Percentiles rank a stretch among this genome's conserved stretches.
Conservation (phyloP, 1,140 invertebrate genomes). For the Elymnias hypermnestra region DNA sequence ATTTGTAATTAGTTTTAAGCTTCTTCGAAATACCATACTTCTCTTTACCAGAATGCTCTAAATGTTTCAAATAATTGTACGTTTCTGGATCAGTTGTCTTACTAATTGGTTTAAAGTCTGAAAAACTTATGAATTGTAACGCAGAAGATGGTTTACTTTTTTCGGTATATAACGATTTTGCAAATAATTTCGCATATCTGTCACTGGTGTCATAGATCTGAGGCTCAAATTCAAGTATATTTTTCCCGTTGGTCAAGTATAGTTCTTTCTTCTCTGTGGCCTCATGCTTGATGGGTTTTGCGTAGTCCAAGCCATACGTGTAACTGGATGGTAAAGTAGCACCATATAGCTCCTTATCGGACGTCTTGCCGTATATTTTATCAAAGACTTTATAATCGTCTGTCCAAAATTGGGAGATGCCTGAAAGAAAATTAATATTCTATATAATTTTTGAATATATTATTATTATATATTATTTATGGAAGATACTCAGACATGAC, state of each 20-base stretch:
- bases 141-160: slow-evolving; percentile 32
- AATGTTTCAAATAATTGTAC: slow-evolving; percentile 50
- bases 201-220: slow-evolving; percentile 27
- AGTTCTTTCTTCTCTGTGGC: slow-evolving; percentile 49
- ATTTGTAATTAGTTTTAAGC: background rate
- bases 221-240: slow-evolving; percentile 19
- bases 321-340: slow-evolving; percentile 37
- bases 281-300: slow-evolving; percentile 18
- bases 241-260: slow-evolving; percentile 25
- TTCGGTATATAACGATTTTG: slow-evolving; percentile 24
- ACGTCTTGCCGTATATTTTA: slow-evolving; percentile 59
- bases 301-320: slow-evolving; percentile 23
- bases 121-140: slow-evolving; percentile 47
- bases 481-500: no score
- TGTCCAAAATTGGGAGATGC: slow-evolving; percentile 54
- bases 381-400: slow-evolving; percentile 60
- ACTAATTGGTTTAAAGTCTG: slow-evolving; percentile 46
- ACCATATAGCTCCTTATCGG: slow-evolving; percentile 56
- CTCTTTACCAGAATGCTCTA: slow-evolving; percentile 41
- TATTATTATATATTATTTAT: no score
- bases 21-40: slow-evolving; percentile 9
- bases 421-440: slow-evolving; percentile 30
- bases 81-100: slow-evolving; percentile 45
- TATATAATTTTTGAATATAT: no score
- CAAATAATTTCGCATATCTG: slow-evolving; percentile 34